Base-by-base conservation (phyloP, 2,888 invertebrate species). In the Parnassius mnemosyne region DNA sequence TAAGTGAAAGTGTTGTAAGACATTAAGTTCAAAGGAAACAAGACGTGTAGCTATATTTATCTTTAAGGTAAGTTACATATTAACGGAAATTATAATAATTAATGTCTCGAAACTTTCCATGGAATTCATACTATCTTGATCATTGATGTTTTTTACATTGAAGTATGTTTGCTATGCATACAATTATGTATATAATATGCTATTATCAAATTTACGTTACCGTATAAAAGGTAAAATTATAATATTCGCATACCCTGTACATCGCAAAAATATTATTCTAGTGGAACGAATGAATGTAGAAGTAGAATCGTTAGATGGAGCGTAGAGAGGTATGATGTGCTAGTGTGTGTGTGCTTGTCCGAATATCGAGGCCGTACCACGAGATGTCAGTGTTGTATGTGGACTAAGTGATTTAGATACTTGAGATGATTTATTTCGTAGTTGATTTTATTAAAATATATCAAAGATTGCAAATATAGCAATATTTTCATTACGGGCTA, bases 351-450 rank as follows among this genome's bases (percentile, higher is more conserved):
- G 75, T 76, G 73, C 71, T 66, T 72, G 69, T 69, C 81, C 80
- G 81, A 86, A 84, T 85, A 89, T 86, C 86, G 89, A 87, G 89
- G 89, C 86, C 89, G 83, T 72, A 71, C 73, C 75, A 72, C 78
- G 81, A 82, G 85, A 84, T 83, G 78, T 74, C 74, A 77, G 78
- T 71, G 69, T 69, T 79, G 58, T 71, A 72, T 55, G 10, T 1
- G 57, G 76, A 65, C 13, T 10, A 41, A 64, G 0, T 2, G 2
- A n/a, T 41, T 54, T 84, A 87, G 84, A 76, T 83, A 82, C 78
- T 84, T 80, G 57, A 49, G 52, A 1, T 9, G 7, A 11, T 10
- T 52, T 52, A 41, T n/a, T 53, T 9, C 2, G n/a, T 41, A n/a
- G n/a, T 41, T 41, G 34, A 41, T 41, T 20, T 42, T 13, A 25